phyloP scores from a whole-genome alignment of 1,140 invertebrate genomes.

The Procambarus virginalis region DNA sequence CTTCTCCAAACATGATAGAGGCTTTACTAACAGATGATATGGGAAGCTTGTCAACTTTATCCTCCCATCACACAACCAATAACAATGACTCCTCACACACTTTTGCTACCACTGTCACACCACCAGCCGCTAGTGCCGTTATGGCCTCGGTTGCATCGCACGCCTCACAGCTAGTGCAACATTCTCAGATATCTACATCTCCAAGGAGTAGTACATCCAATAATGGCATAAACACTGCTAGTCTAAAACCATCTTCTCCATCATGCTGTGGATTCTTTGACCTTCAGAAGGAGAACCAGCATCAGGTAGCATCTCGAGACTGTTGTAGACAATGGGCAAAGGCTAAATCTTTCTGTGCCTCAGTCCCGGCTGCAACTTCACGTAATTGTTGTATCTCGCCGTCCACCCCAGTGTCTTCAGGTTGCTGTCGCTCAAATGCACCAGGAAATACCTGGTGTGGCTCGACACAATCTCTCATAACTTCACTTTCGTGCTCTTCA shows the following conservation, averaged over 20 bases:
- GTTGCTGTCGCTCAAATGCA: slow-evolving; percentile 10
- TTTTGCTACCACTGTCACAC: slow-evolving; percentile 5
- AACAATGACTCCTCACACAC: slow-evolving; percentile 11
- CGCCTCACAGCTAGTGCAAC: slow-evolving; percentile 1
- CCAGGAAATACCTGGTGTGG: slow-evolving; percentile 10
- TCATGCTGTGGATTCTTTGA: slow-evolving; percentile 12
- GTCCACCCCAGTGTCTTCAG: slow-evolving; percentile 18
- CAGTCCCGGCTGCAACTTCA: background rate
- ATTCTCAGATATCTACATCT: background rate
- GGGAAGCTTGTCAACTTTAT: slow-evolving; percentile 27
- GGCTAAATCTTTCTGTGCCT: slow-evolving; percentile 6
- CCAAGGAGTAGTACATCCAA: background rate
- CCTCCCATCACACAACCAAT: background rate
- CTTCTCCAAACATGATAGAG: slow-evolving; percentile 59
- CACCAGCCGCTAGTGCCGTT: slow-evolving; percentile 5
- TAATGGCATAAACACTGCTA: background rate
- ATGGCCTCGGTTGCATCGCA: slow-evolving; percentile 3
- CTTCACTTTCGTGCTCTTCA: slow-evolving; percentile 31
- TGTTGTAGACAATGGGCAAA: slow-evolving; percentile 20
- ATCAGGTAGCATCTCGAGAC: background rate
- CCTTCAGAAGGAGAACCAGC: background rate
- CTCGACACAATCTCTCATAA: slow-evolving; percentile 27
- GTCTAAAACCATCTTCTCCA: slow-evolving; percentile 4
- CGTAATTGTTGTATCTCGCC: background rate
- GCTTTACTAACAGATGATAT: slow-evolving; percentile 56